Evolutionary conservation across 2,113 vertebrate genomes (phyloP), one percentile per base, ranked within the genome.

Genomic region (Carassius auratus): DNA sequence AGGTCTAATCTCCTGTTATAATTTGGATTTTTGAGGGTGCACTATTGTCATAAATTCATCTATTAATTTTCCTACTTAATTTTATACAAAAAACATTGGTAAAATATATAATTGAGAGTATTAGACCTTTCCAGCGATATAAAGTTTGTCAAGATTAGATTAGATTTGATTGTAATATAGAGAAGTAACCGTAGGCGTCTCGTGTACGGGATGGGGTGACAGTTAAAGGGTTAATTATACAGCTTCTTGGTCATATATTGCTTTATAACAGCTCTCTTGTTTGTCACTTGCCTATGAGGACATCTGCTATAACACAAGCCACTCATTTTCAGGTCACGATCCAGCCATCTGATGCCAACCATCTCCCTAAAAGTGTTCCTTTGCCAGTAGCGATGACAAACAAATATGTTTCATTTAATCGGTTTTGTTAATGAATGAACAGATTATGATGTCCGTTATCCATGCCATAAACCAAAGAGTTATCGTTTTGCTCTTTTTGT

Each of bases 281-380:
- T 81, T 77, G 59, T 74, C 82, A 86, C 83, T 83, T 84, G 81
- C 76, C 14, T 82, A 52, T 36, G 19, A 33, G 85, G 85, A 74
- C 85, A 89, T 89, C 88, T 89, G 88, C 57, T 83, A 19, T 14
- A 77, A 75, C 81, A 81, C 79, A 85, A 85, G 83, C 83, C 75
- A 77, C n/a, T 76, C 59, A 61, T 88, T 84, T 86, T 52, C 69
- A 73, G 15, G 45, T 86, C 77, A 84, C 61, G 52, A 84, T 86
- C 76, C 84, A 59, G 74, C 74, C 83, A 82, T 68, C 64, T 83
- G 83, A 86, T 71, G 73, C 78, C 62, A 84, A 59, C 61, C 74
- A 26, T 52, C 62, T 85, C 64, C 50, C 50, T 30, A 71, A 82
- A 87, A 83, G 42, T 57, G 68, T 66, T 77, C 38, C 36, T 69